Evolutionary conservation across 2,113 vertebrate genomes (phyloP), one percentile per base, ranked within the genome.

Genomic region (Falco punctatus): DNA sequence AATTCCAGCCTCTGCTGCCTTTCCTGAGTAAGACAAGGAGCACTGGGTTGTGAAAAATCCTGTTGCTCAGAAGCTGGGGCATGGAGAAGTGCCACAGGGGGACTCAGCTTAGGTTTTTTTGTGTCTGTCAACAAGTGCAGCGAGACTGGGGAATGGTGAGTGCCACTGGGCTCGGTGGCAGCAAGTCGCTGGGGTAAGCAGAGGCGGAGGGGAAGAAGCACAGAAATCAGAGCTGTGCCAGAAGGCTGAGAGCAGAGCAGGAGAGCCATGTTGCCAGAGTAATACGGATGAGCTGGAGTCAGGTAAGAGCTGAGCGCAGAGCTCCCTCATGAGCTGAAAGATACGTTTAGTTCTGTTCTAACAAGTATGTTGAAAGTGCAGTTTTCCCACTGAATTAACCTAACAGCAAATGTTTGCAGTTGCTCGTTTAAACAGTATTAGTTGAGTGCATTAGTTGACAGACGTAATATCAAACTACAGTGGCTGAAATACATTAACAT

Each of bases 171-270:
- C 62, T 80, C 3, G 7, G 73, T 0, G 9, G 73, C 70, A 81
- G 73, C 70, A 55, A 33, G 32, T 33, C 1, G 1, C 61, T 1
- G 13, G 64, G 86, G 72, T 33, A 67, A 91, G 91, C 61, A 89
- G 74, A 94, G 70, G 64, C 15, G 52, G 46, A 91, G 77, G 80
- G 81, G 66, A 87, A 72, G 82, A 80, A 90, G 92, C 90, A 51
- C 92, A 90, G 93, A 54, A 92, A 69, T 16, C 86, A 78, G 93
- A 69, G 88, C 92, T 96, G 88, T 92, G 95, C 88, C 66, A 46
- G 52, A 77, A 73, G 67, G 73, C 52, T 23, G 57, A 83, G 91
- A 95, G 95, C 92, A 92, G 94, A 96, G 88, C 91, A 77, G 86
- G 48, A 94, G 82, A 96, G 94, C 81, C 61, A 2, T 28, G 65